Evolutionary conservation across 2,888 invertebrate genomes (phyloP), one percentile per base, ranked within the genome.

Genomic region (Drosophila lacicola): DNA sequence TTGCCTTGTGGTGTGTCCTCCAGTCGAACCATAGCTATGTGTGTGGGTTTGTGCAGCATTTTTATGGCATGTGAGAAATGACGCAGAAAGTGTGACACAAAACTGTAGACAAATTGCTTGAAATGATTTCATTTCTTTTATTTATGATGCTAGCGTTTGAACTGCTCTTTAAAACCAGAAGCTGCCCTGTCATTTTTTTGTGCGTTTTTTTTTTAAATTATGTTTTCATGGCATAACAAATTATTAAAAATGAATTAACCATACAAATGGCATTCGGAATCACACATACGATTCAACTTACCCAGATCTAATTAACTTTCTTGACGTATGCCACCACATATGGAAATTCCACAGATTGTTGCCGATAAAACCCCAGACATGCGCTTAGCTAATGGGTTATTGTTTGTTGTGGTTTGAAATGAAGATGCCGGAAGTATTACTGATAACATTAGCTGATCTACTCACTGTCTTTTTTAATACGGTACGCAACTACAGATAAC

Each of bases 71-170:
- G 89, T 84, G 89, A 89, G 85, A 89, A 85, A 89, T 85, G 82
- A 79, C 71, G 86, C 85, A 85, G 88, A 85, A 89, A 85, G 89
- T 84, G 85, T 89, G 89, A 89, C 85, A 88, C 88, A 85, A 87
- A 85, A 85, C 88, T 89, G 79, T 88, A 89, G 88, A 85, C 85
- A 85, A 85, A 85, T 85, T 84, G 89, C 88, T 89, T 63, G 73
- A 85, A 85, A 85, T 84, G 89, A 85, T 85, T 88, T 82, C 88
- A 88, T 88, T 83, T 83, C 80, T 80, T 80, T 86, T 83, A 88
- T 83, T 88, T 83, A 82, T 83, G 86, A 82, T 60, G 67, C 61
- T 55, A 60, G 25, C 33, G 39, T 42, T 68, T 49, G 37, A 58
- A 45, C 14, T 36, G 47, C 68, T 55, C 50, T 72, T 62, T 21